Base-by-base conservation (phyloP, 2,797 vertebrate genomes). In the Zenarchopterus dispar region DNA sequence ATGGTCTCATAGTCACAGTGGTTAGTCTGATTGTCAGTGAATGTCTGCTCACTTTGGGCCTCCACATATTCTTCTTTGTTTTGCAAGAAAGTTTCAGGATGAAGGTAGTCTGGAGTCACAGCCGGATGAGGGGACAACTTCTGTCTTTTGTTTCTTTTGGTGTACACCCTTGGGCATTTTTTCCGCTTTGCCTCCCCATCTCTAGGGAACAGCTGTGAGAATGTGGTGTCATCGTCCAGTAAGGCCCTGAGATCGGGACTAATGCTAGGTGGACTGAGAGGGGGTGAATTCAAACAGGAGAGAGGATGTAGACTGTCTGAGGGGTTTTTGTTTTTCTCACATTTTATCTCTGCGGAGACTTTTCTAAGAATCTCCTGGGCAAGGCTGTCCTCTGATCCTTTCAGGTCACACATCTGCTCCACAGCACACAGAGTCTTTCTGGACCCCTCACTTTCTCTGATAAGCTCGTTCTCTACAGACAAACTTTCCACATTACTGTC, bases 171-270 rank as follows among this genome's bases (percentile, higher is more conserved):
- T 0, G 91, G 93, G 81, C 95, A 96, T 84, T 96, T 99, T 76
- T 95, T 95, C 49, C 92, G 92, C 65, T 93, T 93, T 31, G 92
- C 82, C 69, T 94, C 95, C 31, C 95, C 92, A 0, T 95, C 94
- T 76, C 94, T 78, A 33, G 97, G 97, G 73, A 97, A 99, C 43
- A 98, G 92, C 79, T 94, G 94, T 8, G 97, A 96, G 79, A 98
- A 97, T 0, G 93, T 93, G 58, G 90, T 89, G 31, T 98, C 96
- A 0, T 98, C 96, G 0, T 97, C 96, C 1, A 96, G 91, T 15
- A 95, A 73, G 67, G 90, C 86, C 64, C 92, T 93, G 33, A 95
- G 88, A 67, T 96, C 93, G 0, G 92, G 73, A 56, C 61, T 91
- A 21, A 90, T 70, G 62, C 58, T 82, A 11, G 80, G 78, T 33